phyloP scores from a whole-genome alignment of 2,113 vertebrate genomes.

The Puntigrus tetrazona region DNA sequence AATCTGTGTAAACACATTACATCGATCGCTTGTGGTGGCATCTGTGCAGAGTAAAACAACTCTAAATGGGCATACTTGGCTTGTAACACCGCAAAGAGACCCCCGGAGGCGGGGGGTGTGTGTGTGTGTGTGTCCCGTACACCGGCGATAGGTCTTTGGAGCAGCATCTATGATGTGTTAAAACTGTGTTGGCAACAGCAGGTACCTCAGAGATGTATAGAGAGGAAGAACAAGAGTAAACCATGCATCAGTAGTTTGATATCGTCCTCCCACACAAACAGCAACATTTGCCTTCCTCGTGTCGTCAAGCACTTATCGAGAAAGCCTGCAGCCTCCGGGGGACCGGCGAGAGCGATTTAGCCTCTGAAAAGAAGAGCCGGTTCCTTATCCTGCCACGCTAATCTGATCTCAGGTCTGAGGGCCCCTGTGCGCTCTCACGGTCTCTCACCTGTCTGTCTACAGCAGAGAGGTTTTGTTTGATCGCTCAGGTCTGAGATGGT shows the following conservation, averaged over 20 bases:
- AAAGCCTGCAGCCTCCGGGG: constrained; percentile 13
- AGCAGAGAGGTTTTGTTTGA: constrained; percentile 18
- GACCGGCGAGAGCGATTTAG: constrained; percentile 22
- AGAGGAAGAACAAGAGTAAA: constrained; percentile 12
- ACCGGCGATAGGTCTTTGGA: neutral
- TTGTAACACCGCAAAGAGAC: neutral
- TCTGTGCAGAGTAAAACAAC: neutral
- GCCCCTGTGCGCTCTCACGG: neutral
- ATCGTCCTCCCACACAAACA: constrained; percentile 26
- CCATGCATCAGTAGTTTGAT: neutral
- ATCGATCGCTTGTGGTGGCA: neutral
- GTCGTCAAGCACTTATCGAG: constrained; percentile 11
- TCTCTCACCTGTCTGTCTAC: neutral
- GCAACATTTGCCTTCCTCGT: constrained; percentile 24
- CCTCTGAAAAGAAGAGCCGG: constrained; percentile 1
- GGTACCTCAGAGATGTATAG: neutral
- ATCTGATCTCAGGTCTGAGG: constrained; percentile 42
- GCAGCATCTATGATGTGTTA: neutral
- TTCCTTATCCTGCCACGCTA: constrained; percentile 28
- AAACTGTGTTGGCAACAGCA: neutral
- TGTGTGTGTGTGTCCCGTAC: too few species aligned
- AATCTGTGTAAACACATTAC: neutral
- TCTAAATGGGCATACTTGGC: neutral
- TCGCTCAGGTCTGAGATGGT: neutral
- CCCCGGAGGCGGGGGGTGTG: too few species aligned